A percentile compares a stretch with the other conserved stretches of the same genome.
These are phyloP conservation scores for Aporophyla nigra DNA, from an alignment of 2,888 invertebrate species.

Conservation along the genomic window DNA sequence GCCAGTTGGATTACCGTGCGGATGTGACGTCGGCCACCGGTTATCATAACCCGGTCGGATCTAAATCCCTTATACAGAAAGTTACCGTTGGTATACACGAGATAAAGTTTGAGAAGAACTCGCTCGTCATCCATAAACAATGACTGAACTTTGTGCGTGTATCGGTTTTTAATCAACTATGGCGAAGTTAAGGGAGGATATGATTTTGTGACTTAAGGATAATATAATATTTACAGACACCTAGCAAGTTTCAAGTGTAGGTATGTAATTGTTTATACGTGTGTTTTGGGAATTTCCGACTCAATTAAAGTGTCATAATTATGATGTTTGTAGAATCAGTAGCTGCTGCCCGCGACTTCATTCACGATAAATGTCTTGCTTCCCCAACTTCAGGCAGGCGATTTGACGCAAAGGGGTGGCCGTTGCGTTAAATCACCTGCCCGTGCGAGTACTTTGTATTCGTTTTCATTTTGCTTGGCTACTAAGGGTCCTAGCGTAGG, in stretches of 20 bases:
- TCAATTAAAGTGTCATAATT: background rate
- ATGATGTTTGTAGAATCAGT: too few species aligned
- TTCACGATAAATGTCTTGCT: too few species aligned
- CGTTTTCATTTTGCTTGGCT: too few species aligned
- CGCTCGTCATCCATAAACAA: conserved; percentile 52
- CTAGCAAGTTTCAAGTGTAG: background rate
- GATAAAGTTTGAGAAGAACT: conserved; percentile 45
- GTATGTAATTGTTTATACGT: background rate
- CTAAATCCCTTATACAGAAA: conserved; percentile 54
- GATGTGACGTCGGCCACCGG: conserved; percentile 55
- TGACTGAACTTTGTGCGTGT: conserved; percentile 49
- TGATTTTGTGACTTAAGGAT: conserved; percentile 14
- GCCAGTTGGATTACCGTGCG: conserved; percentile 54
- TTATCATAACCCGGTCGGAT: conserved; percentile 44
- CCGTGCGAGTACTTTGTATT: too few species aligned
- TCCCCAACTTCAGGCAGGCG: too few species aligned
- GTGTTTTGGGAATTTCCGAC: background rate
- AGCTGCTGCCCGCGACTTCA: too few species aligned
- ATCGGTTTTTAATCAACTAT: conserved; percentile 51
- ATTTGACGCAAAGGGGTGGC: too few species aligned
- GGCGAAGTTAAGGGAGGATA: background rate
- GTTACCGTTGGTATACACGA: conserved; percentile 27
- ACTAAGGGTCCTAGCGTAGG: too few species aligned
- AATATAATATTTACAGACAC: background rate
- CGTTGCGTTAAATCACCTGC: too few species aligned